phyloP scores from a whole-genome alignment of 2,888 invertebrate genomes.

The Drosophila barbarae region DNA sequence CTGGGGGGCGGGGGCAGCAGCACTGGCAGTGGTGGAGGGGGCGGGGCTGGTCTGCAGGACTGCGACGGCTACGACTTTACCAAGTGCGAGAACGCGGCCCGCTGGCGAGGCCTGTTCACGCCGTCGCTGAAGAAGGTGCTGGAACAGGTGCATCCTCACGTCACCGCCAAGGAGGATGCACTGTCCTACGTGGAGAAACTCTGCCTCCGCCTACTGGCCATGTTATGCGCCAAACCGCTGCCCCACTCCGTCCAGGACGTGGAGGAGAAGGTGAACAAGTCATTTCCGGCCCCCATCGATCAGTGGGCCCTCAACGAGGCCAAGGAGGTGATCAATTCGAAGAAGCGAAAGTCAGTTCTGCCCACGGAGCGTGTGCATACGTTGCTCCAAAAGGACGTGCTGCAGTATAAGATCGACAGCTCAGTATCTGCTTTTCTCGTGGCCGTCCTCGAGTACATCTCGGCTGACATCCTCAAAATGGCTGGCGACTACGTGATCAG shows the following conservation, averaged over 20 bases:
- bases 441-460: constrained; percentile 96
- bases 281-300: constrained; percentile 97
- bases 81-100: constrained; percentile 91
- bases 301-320: constrained; percentile 96
- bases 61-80: constrained; percentile 85
- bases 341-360: constrained; percentile 87
- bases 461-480: constrained; percentile 95
- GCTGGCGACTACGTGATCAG: constrained; percentile 99
- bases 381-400: constrained; percentile 91
- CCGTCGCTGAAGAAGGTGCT: constrained; percentile 93
- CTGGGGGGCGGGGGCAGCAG: constrained; percentile 78
- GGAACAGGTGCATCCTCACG: constrained; percentile 93
- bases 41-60: constrained; percentile 52
- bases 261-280: constrained; percentile 93
- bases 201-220: constrained; percentile 91
- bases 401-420: constrained; percentile 91
- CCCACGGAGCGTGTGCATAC: constrained; percentile 95
- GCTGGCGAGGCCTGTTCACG: constrained; percentile 96
- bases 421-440: constrained; percentile 94
- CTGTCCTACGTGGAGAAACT: constrained; percentile 94
- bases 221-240: constrained; percentile 91
- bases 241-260: constrained; percentile 94
- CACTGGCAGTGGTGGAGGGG: constrained; percentile 46
- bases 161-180: constrained; percentile 92
- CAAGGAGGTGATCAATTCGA: constrained; percentile 89